Evolutionary conservation across 2,113 vertebrate species (phyloP).

Genomic region (Trachemys scripta): DNA sequence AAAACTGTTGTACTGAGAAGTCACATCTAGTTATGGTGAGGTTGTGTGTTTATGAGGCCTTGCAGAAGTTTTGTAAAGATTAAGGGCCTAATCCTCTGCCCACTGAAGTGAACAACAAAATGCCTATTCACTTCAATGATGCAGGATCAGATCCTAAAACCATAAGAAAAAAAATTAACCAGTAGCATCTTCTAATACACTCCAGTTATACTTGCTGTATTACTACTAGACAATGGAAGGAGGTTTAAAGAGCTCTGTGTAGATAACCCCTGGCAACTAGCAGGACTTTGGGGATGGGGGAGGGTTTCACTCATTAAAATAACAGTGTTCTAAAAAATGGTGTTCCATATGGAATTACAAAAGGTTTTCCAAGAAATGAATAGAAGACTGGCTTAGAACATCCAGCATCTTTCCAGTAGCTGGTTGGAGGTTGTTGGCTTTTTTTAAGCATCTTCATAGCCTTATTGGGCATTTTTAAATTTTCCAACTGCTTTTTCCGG

Average conservation of each 20-base stretch:
- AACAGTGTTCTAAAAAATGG: conserved; percentile 64
- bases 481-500: not conserved
- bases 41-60: not conserved
- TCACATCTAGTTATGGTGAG: not conserved
- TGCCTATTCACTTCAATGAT: not conserved
- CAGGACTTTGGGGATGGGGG: not conserved
- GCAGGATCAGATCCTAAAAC: not conserved
- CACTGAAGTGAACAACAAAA: not conserved
- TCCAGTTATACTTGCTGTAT: not conserved
- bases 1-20: not conserved
- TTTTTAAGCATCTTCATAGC: not conserved
- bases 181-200: not conserved
- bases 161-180: not conserved
- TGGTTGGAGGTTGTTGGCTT: not conserved
- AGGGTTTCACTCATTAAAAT: conserved; percentile 64
- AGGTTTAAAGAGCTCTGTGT: not conserved
- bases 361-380: conserved; percentile 61
- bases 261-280: conserved; percentile 53
- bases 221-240: not conserved
- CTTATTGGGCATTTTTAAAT: not conserved
- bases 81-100: not conserved
- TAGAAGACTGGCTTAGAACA: conserved; percentile 41
- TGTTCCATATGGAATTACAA: conserved; percentile 65
- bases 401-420: conserved; percentile 4
- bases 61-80: not conserved